Conservation (phyloP, 1,140 invertebrate species). For the Drosophila eugracilis region DNA sequence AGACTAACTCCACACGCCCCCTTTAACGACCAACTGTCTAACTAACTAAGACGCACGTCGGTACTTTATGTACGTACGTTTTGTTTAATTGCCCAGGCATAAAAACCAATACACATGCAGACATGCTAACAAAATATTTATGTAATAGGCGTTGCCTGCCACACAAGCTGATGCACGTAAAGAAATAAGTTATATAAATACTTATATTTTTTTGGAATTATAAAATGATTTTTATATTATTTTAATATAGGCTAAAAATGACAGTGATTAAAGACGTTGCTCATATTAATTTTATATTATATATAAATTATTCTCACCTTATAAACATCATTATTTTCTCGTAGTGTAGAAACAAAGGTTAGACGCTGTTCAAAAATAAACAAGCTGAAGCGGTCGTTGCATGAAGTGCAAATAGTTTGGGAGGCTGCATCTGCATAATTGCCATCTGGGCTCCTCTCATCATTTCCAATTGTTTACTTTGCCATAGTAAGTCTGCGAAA, state of each 20-base stretch:
- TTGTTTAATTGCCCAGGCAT: slow-evolving; percentile 53
- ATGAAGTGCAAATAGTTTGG: slow-evolving; percentile 62
- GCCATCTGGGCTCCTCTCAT: slow-evolving; percentile 14
- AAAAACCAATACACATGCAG: slow-evolving; percentile 18
- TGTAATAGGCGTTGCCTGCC: slow-evolving; percentile 47
- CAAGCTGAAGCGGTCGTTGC: slow-evolving; percentile 51
- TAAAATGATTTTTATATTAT: too few species aligned
- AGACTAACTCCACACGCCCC: slow-evolving; percentile 25
- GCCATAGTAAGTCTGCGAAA: slow-evolving; percentile 14
- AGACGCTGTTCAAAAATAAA: slow-evolving; percentile 13
- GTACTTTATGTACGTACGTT: slow-evolving; percentile 30
- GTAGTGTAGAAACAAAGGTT: background rate
- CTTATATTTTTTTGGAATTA: too few species aligned
- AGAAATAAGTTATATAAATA: background rate
- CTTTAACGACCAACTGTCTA: slow-evolving; percentile 42
- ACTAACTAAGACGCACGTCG: slow-evolving; percentile 42
- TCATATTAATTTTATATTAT: too few species aligned
- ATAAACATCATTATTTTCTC: too few species aligned
- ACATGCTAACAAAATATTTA: slow-evolving; percentile 22
- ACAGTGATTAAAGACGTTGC: too few species aligned
- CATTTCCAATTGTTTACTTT: slow-evolving; percentile 21
- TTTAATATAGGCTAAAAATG: too few species aligned
- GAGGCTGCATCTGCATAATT: slow-evolving; percentile 50
- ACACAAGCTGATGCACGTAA: slow-evolving; percentile 3
- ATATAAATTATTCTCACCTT: too few species aligned